These are phyloP conservation scores for Campopleginae sp. DNA, from an alignment of 2,888 invertebrate species.

Conservation along the genomic window DNA sequence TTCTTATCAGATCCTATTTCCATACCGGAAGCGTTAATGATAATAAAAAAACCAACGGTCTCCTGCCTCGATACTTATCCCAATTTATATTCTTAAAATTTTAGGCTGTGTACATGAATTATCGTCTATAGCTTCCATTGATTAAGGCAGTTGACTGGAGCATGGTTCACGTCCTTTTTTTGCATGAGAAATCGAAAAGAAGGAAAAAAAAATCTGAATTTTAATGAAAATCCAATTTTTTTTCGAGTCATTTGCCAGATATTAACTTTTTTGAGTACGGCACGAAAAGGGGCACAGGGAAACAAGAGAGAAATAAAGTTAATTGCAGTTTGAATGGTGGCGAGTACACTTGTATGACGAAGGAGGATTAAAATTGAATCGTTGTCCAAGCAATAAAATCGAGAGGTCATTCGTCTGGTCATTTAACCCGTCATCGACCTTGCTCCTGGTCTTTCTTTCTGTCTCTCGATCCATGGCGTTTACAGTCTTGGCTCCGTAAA, in stretches of 20 bases:
- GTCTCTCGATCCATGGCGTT: neutral
- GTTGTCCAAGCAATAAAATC: constrained; percentile 37
- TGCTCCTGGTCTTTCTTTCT: constrained; percentile 9
- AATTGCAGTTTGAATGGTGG: neutral
- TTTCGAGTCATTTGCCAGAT: neutral
- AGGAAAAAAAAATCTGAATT: too few species aligned
- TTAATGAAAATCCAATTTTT: too few species aligned
- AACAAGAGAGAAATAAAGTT: constrained; percentile 12
- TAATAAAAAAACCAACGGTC: neutral
- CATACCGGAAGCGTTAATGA: constrained; percentile 4
- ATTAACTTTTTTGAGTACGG: too few species aligned
- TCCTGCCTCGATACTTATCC: neutral
- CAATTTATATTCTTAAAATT: too few species aligned
- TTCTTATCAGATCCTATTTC: too few species aligned
- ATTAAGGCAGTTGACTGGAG: neutral
- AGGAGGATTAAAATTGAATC: constrained; percentile 59
- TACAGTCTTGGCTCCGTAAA: constrained; percentile 7
- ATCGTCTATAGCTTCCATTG: too few species aligned
- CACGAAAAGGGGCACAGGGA: too few species aligned
- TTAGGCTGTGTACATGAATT: neutral
- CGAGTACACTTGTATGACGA: neutral
- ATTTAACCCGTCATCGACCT: constrained; percentile 56
- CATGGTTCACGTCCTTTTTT: too few species aligned
- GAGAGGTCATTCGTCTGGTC: constrained; percentile 55
- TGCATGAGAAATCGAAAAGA: too few species aligned